Evolutionary conservation across 2,113 vertebrate genomes (phyloP).

Genomic region (Pedetes capensis): DNA sequence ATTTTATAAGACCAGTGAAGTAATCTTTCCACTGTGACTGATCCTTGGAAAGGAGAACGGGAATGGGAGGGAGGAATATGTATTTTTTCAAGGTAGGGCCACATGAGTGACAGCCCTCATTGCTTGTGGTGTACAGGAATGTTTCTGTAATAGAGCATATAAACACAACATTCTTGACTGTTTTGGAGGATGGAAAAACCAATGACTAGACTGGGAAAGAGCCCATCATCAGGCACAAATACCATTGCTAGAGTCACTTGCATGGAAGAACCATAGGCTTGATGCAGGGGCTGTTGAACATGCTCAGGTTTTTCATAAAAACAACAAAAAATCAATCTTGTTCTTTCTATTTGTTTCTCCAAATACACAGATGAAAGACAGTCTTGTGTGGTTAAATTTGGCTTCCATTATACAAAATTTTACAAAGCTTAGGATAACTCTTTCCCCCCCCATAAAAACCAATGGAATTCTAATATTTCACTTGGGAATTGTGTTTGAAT

Average conservation of each 20-base stretch:
- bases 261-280: background rate
- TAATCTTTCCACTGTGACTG: constrained; percentile 52
- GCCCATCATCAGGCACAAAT: constrained; percentile 33
- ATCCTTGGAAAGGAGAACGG: constrained; percentile 8
- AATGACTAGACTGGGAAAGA: constrained; percentile 28
- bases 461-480: constrained; percentile 45
- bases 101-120: background rate
- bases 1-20: constrained; percentile 61
- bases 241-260: background rate
- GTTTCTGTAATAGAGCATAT: background rate
- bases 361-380: background rate
- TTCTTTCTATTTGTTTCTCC: constrained; percentile 10
- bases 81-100: constrained; percentile 36
- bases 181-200: constrained; percentile 52
- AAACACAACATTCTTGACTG: constrained; percentile 20
- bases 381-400: constrained; percentile 35
- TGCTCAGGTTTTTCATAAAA: background rate
- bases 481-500: constrained; percentile 62
- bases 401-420: constrained; percentile 10
- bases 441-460: background rate
- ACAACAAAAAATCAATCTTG: background rate
- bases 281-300: constrained; percentile 22
- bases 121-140: background rate
- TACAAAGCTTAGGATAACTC: constrained; percentile 23
- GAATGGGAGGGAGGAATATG: background rate